A percentile compares a stretch with the other conserved stretches of the same genome.
Evolutionary conservation across 2,888 invertebrate genomes (phyloP).

Genomic region (Drosophila monieri): DNA sequence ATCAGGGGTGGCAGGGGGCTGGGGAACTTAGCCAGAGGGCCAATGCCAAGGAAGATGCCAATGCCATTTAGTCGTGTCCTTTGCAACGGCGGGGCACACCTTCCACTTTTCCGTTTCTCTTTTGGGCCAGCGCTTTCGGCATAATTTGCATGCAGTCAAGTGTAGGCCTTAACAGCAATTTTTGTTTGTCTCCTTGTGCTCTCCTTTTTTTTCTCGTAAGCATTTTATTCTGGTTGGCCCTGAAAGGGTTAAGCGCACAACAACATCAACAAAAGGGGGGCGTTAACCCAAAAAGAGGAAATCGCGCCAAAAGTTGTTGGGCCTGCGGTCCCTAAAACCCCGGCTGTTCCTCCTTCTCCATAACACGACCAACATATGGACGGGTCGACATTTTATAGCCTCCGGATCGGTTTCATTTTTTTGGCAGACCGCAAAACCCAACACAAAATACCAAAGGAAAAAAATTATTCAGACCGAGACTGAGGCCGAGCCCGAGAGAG

Average conservation of each 20-base stretch:
- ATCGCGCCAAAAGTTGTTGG: constrained; percentile 60
- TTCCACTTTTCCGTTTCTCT: constrained; percentile 18
- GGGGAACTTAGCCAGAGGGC: constrained; percentile 17
- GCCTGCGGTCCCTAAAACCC: constrained; percentile 25
- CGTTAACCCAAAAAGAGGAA: constrained; percentile 45
- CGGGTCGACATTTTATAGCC: constrained; percentile 77
- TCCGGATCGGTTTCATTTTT: constrained; percentile 65
- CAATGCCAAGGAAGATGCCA: constrained; percentile 18
- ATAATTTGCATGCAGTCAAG: constrained; percentile 73
- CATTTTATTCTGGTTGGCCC: constrained; percentile 52
- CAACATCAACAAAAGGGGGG: constrained; percentile 20
- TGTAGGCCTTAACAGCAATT: constrained; percentile 62
- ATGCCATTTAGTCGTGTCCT: constrained; percentile 15
- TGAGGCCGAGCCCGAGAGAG: neutral
- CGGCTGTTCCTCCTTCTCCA: constrained; percentile 19
- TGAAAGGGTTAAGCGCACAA: constrained; percentile 68
- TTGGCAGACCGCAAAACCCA: constrained; percentile 62
- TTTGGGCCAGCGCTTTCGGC: constrained; percentile 62
- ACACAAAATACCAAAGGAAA: constrained; percentile 19
- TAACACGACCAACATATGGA: constrained; percentile 66
- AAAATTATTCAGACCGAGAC: constrained; percentile 4
- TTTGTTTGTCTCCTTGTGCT: constrained; percentile 37
- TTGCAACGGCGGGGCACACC: constrained; percentile 7
- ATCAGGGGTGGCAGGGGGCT: constrained; percentile 13
- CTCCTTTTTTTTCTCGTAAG: neutral